These are phyloP conservation scores for Scolopax rusticola DNA, from an alignment of 2,797 vertebrate species.

Conservation along the genomic window DNA sequence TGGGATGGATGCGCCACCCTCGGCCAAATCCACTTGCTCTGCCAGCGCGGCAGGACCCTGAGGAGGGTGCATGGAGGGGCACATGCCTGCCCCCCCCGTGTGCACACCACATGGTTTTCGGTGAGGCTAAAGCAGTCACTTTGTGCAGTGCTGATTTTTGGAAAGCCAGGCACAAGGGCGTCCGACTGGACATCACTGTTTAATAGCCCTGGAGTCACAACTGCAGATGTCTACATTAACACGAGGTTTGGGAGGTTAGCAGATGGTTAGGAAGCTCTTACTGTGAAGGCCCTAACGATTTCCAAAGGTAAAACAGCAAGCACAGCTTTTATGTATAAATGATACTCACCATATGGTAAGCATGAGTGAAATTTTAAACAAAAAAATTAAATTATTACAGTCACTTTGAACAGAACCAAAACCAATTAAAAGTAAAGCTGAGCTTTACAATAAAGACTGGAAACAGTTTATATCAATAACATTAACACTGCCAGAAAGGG, in stretches of 20 bases:
- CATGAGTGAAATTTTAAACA: constrained; percentile 73
- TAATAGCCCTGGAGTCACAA: constrained; percentile 72
- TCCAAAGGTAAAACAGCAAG: constrained; percentile 81
- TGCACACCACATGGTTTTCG: not conserved
- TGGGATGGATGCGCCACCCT: not conserved
- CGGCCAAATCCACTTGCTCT: not conserved
- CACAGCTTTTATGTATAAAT: constrained; percentile 78
- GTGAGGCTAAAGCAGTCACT: not conserved
- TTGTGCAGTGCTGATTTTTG: constrained; percentile 38
- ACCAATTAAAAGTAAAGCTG: constrained; percentile 59
- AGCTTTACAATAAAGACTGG: constrained; percentile 32
- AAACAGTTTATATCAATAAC: constrained; percentile 12
- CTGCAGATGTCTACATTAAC: constrained; percentile 79
- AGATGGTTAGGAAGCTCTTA: constrained; percentile 80
- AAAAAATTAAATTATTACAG: constrained; percentile 69
- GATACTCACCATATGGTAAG: constrained; percentile 75
- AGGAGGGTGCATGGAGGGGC: fast-evolving
- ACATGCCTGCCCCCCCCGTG: fast-evolving
- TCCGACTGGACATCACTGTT: constrained; percentile 69
- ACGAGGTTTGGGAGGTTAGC: constrained; percentile 66
- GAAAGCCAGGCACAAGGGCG: constrained; percentile 74
- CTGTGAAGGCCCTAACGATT: constrained; percentile 74
- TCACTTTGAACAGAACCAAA: constrained; percentile 61
- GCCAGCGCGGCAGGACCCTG: not conserved
- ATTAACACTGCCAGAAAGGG: constrained; percentile 10